A percentile compares a stretch with the other conserved stretches of the same genome.
Evolutionary conservation across 2,797 vertebrate genomes (phyloP).

Genomic region (Cuculus canorus): DNA sequence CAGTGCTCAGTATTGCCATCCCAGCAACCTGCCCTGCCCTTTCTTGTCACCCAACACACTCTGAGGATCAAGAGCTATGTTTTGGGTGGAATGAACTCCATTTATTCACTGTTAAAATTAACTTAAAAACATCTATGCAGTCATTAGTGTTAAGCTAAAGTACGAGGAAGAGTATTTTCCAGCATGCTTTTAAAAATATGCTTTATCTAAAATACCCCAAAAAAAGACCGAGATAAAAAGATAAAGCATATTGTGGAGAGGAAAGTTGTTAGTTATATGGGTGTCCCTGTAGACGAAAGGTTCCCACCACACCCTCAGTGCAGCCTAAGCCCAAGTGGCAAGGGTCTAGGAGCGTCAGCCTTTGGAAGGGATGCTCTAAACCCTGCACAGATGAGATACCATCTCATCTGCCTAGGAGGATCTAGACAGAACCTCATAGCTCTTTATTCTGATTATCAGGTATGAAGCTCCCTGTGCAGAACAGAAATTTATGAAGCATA

Average conservation of each 20-base stretch:
- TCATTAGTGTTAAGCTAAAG: fast-evolving
- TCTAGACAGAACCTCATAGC: not conserved
- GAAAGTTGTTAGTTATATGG: fast-evolving
- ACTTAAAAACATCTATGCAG: not conserved
- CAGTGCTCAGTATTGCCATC: not conserved
- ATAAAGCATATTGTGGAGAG: not conserved
- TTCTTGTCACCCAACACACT: not conserved
- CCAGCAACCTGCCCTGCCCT: not conserved
- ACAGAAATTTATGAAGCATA: conserved; percentile 18
- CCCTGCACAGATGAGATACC: not conserved
- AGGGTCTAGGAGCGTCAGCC: not conserved
- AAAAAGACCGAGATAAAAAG: not conserved
- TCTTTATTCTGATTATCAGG: not conserved
- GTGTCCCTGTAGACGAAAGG: not conserved
- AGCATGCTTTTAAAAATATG: not conserved
- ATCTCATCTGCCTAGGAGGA: not conserved
- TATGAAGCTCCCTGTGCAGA: conserved; percentile 1
- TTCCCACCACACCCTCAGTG: fast-evolving
- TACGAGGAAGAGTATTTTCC: not conserved
- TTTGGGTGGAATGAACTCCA: not conserved
- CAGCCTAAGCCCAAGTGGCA: not conserved
- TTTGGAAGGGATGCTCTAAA: not conserved
- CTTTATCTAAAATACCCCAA: not conserved
- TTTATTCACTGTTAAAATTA: not conserved
- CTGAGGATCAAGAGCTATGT: not conserved